Base-by-base conservation (phyloP, 1,140 invertebrate species). In the Thalassaphorura encarpata region DNA sequence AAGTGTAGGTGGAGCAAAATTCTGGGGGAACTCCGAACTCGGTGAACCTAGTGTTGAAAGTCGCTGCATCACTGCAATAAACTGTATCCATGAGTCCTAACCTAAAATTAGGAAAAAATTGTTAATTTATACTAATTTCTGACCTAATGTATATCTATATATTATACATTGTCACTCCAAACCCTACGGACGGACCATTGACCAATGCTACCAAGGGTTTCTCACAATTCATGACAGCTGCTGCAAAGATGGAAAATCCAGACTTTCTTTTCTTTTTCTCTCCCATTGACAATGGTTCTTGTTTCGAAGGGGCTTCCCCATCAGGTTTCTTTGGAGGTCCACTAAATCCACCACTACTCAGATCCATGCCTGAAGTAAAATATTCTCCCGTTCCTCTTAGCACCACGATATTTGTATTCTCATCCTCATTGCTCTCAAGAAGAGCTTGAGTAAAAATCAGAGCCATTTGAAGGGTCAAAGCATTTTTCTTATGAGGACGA, bases 161-260 rank as follows among this genome's bases (percentile, higher is more conserved):
- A n/a, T n/a, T n/a, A n/a, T n/a, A 63, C 15, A 74, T 69, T 3
- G 80, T 82, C 0, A 80, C 78, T 31, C 75, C 70, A 21, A 83
- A 74, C 5, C 80, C 80, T 11, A 80, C 71, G 3, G 80, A 79
- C 43, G 78, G 80, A 31, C 81, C 80, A 71, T 83, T 80, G 2
- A 83, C 70, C 18, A 78, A 66, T 11, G 69, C 77, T 42, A 83
- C 72, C 36, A 83, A 60, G 4, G 79, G 79, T 62, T 83, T 83
- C 0, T 77, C 73, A 63, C 79, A 80, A 51, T 80, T 75, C 50
- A 83, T 81, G 57, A 78, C 77, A 4, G 77, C 64, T 29, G 63
- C 66, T 6, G 82, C 74, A 71, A 77, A 82, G 21, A 72, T 5
- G 4, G 72, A 72, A 65, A 69, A 60, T 27, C 3, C n/a, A n/a